These are phyloP conservation scores for Tromatobia lineatoria DNA, from an alignment of 2,888 invertebrate genomes.

Conservation along the genomic window DNA sequence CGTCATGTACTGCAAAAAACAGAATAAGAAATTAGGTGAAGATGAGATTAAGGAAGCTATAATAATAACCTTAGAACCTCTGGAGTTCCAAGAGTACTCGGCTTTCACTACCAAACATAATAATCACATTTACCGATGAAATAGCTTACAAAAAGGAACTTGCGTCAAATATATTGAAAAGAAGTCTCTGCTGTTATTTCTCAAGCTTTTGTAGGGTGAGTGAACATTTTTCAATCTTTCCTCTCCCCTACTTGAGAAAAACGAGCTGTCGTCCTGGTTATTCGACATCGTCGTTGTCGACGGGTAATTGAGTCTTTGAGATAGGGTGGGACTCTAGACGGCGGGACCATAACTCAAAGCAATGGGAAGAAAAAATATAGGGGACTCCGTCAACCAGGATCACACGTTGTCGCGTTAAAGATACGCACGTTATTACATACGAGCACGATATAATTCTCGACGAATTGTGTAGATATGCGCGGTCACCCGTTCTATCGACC, in stretches of 20 bases:
- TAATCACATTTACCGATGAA: slow-evolving; percentile 4
- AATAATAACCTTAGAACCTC: not conserved
- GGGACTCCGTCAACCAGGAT: not conserved
- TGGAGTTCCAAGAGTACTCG: not conserved
- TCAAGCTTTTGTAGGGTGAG: not conserved
- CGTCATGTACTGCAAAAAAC: slow-evolving; percentile 95
- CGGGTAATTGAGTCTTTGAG: slow-evolving; percentile 46
- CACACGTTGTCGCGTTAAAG: not conserved
- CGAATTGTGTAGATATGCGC: not conserved
- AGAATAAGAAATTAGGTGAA: not conserved
- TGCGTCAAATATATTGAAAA: not conserved
- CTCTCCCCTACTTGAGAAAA: not conserved
- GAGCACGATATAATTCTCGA: slow-evolving; percentile 17
- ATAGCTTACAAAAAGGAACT: not conserved
- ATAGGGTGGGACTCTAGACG: not conserved
- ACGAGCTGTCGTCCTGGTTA: slow-evolving; percentile 27
- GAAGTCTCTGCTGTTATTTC: not conserved
- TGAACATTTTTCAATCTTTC: slow-evolving; percentile 24
- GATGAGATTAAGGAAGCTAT: not conserved
- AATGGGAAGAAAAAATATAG: slow-evolving; percentile 3
- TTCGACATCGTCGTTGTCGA: slow-evolving; percentile 25
- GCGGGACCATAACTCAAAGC: slow-evolving; percentile 9
- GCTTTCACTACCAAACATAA: slow-evolving; percentile 8
- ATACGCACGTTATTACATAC: not conserved
- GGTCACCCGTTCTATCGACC: slow-evolving; percentile 27